These are phyloP conservation scores for Apocheima hispidaria DNA, from an alignment of 2,888 invertebrate species.

Conservation along the genomic window DNA sequence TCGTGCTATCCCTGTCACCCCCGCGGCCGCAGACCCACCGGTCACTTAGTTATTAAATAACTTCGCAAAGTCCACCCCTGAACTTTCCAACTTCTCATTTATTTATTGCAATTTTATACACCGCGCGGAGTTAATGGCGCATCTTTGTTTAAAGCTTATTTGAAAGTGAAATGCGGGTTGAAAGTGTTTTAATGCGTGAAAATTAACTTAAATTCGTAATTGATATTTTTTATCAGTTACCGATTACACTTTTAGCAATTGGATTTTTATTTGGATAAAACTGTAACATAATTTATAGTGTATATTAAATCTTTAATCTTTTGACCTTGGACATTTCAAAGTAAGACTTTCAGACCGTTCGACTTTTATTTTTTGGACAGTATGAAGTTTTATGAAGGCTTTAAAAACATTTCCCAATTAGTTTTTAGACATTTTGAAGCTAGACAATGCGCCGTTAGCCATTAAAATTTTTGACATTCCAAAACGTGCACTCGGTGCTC, in stretches of 20 bases:
- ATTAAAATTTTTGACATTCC: too few species aligned
- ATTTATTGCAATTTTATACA: conserved; percentile 73
- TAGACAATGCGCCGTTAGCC: too few species aligned
- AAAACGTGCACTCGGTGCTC: too few species aligned
- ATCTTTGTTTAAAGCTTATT: conserved; percentile 37
- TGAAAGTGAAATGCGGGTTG: conserved; percentile 21
- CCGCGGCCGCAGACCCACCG: conserved; percentile 43
- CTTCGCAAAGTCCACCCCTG: conserved; percentile 54
- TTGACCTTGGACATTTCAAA: too few species aligned
- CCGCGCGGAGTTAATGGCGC: conserved; percentile 52
- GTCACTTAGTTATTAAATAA: conserved; percentile 68
- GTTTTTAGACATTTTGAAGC: too few species aligned
- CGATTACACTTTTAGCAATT: background rate
- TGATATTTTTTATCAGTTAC: background rate
- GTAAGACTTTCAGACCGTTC: too few species aligned
- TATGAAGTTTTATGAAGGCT: too few species aligned
- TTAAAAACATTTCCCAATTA: too few species aligned
- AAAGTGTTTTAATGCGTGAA: conserved; percentile 21
- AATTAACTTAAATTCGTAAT: background rate
- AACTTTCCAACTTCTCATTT: conserved; percentile 62
- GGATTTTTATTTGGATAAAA: too few species aligned
- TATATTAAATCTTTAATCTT: too few species aligned
- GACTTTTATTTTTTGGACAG: too few species aligned
- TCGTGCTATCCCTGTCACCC: conserved; percentile 2
- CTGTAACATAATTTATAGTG: too few species aligned